A percentile compares a stretch with the other conserved stretches of the same genome.
Conservation (phyloP, 2,113 vertebrate species). For the Phrynocephalus versicolor region DNA sequence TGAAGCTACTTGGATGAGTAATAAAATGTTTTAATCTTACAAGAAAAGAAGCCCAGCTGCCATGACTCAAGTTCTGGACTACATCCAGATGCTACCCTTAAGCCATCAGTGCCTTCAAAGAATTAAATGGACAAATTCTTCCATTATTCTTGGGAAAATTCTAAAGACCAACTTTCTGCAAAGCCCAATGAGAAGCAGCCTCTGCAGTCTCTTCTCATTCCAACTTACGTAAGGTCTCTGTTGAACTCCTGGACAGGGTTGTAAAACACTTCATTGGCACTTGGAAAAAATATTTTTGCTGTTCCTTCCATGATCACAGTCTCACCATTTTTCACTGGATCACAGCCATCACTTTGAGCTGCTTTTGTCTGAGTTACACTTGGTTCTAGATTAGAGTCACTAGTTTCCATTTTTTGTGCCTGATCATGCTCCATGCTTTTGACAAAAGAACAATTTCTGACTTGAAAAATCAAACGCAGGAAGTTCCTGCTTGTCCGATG, state of each 20-base stretch:
- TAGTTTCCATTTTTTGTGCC: neutral
- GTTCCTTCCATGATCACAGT: slow-evolving; percentile 84
- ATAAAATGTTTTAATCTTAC: no score
- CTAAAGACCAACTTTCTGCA: neutral
- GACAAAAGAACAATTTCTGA: neutral
- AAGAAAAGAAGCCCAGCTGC: no score
- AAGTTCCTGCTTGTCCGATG: neutral
- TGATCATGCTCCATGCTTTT: slow-evolving; percentile 12
- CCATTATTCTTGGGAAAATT: neutral
- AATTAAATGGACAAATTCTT: neutral
- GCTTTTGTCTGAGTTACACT: neutral
- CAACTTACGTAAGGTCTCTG: slow-evolving; percentile 88
- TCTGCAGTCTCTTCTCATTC: neutral
- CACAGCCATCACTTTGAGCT: slow-evolving; percentile 21
- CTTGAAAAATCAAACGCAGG: neutral
- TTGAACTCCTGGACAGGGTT: slow-evolving; percentile 95
- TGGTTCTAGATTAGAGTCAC: neutral
- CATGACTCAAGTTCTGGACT: no score
- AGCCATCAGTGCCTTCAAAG: neutral
- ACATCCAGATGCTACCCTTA: neutral
- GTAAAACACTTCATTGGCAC: slow-evolving; percentile 91
- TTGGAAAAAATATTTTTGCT: slow-evolving; percentile 84
- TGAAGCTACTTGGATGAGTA: no score
- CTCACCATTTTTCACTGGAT: slow-evolving; percentile 65
- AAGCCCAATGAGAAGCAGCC: neutral